Evolutionary conservation across 2,888 invertebrate genomes (phyloP), one percentile per base, ranked within the genome.

Genomic region (Eupithecia tripunctaria): DNA sequence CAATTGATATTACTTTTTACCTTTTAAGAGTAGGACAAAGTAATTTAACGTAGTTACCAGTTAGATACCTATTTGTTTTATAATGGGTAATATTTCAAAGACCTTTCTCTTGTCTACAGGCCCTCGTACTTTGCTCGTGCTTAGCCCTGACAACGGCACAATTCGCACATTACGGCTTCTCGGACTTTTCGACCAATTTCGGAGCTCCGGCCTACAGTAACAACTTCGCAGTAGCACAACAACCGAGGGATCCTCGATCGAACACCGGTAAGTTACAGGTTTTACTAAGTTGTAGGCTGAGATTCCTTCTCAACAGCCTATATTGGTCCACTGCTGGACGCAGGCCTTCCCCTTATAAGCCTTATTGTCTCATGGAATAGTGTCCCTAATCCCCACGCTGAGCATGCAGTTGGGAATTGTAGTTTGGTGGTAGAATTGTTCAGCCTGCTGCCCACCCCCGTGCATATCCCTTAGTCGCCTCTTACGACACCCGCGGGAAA

Each of bases 161-260:
- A 81, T 94, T 85, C 79, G 88, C 86, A 15, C 84, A 87, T 71
- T 89, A 86, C 75, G 89, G 84, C 70, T 91, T 85, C 81, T 85
- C 87, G 36, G 92, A 92, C 82, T 90, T 94, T 74, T 89, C 91
- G 25, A 91, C 90, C 41, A 91, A 88, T 71, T 94, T 93, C 43
- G 94, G 93, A 60, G 91, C 89, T 29, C 92, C 93, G 65, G 89
- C 88, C 68, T 89, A 91, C 71, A 94, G 91, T 75, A 88, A 88
- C 27, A 86, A 94, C 12, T 88, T 93, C 2, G 92, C 93, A 3
- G 90, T 90, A 12, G 88, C 91, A 36, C 1, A 7, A 36, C 1
- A 7, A 36, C 8, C 36, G 56, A 94, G 96, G 82, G 96, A 96
- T 82, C 95, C 96, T 32, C 90, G 96, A 85, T 95, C 94, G 63